These are phyloP conservation scores for Petrocephalus microphthalmus DNA, from an alignment of 2,113 vertebrate species.

Conservation along the genomic window DNA sequence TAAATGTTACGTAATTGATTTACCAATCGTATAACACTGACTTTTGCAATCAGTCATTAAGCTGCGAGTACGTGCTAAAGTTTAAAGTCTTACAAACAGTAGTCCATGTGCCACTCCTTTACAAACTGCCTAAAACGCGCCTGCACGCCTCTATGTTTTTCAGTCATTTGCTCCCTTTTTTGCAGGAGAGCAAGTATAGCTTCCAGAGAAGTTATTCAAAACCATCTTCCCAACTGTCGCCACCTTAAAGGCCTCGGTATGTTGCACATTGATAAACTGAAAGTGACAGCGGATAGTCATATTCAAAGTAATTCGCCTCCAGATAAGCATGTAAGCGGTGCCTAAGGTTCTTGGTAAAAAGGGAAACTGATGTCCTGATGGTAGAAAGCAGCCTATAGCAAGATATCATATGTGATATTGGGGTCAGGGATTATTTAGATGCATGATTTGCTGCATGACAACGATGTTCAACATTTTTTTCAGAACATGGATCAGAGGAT, in stretches of 20 bases:
- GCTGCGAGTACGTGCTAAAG: neutral
- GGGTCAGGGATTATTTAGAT: neutral
- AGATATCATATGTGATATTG: neutral
- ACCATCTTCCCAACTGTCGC: constrained; percentile 60
- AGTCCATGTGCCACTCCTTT: neutral
- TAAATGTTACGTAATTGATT: neutral
- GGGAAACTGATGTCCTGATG: neutral
- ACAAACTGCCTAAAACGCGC: neutral
- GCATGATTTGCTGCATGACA: neutral
- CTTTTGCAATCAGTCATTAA: neutral
- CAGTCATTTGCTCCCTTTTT: neutral
- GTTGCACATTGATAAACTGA: constrained; percentile 8
- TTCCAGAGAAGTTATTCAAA: constrained; percentile 43
- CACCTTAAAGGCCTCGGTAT: constrained; percentile 54
- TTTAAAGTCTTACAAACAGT: neutral
- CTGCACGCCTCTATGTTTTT: neutral
- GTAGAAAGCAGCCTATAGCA: neutral
- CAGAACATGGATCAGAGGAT: constrained; percentile 43
- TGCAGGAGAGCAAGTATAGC: constrained; percentile 44
- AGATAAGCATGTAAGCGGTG: neutral
- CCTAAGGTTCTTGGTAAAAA: neutral
- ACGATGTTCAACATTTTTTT: neutral
- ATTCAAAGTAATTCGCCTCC: neutral
- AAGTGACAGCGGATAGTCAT: neutral
- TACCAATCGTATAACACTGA: neutral